phyloP scores from a whole-genome alignment of 37 sponge, comb jelly and placozoan genomes.

The Mnemiopsis leidyi region DNA sequence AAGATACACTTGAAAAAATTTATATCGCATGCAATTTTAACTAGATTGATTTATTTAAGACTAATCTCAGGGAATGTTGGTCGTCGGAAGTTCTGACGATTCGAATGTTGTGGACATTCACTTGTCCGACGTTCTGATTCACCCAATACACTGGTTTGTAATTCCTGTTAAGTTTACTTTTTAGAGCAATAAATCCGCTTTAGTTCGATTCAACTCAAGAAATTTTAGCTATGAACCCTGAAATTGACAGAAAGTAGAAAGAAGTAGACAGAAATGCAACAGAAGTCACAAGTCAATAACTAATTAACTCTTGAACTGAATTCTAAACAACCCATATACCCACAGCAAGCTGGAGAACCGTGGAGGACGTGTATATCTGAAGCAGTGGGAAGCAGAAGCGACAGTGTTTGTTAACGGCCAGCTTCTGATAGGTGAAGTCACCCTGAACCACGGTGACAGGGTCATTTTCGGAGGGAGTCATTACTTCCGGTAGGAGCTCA shows the following conservation, averaged over 20 bases:
- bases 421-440: neutral
- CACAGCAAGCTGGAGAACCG: conserved; percentile 60
- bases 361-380: neutral
- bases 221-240: no score
- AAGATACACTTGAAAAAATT: no score
- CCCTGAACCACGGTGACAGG: conserved; percentile 56
- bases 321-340: neutral
- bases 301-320: no score
- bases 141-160: conserved; percentile 65
- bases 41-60: no score
- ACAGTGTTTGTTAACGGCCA: conserved; percentile 58
- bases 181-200: no score
- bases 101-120: neutral
- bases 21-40: no score
- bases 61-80: neutral
- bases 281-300: no score
- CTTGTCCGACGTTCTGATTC: conserved; percentile 23
- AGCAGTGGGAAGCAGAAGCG: conserved; percentile 4
- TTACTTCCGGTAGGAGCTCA: conserved; percentile 52
- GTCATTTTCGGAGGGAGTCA: conserved; percentile 37
- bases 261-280: no score
- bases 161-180: no score
- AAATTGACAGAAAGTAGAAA: no score
- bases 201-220: no score
- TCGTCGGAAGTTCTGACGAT: conserved; percentile 8